Evolutionary conservation across 2,113 vertebrate genomes (phyloP), one percentile per base, ranked within the genome.

Genomic region (Turdus rufiventris): DNA sequence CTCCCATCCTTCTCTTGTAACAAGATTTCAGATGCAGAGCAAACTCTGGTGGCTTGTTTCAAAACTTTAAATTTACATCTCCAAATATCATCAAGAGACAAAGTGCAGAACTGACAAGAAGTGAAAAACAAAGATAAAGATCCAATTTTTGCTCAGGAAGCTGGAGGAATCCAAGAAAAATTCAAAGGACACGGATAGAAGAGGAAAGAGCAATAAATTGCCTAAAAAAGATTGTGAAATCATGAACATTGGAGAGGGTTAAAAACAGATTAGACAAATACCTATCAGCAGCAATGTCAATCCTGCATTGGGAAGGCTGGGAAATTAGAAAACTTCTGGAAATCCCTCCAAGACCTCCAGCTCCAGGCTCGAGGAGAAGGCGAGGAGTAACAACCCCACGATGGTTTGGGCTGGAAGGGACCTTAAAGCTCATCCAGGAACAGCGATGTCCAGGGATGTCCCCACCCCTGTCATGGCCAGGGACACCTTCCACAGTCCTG

Each of bases 101-200:
- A 62, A 47, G 29, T 0, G 10, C 43, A 75, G 38, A 84, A 54
- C 21, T 36, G 29, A 33, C 6, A 48, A 33, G 61, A 71, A 67
- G 40, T 1, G 0, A 51, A 54, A 87, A 48, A 13, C 18, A 67
- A 54, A 63, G 34, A n/a, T 2, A 57, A 53, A 61, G 24, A 45
- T 33, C 38, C 0, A 7, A 20, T 36, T 42, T 28, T n/a, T 3
- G 7, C 40, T 33, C 19, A 29, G 58, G 14, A 62, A 81, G 25
- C 21, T 50, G 54, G 18, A 85, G 14, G 6, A 56, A 53, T 14
- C 21, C 34, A n/a, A 60, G 57, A 63, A 88, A 87, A 94, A 94
- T 26, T 21, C 31, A 26, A 79, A 79, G 42, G 34, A 18, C 1
- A 0, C 0, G 0, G n/a, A 53, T 0, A 7, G 26, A 56, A n/a